Percentiles rank a stretch among this genome's conserved stretches.
These are phyloP conservation scores for Acleris sparsana DNA, from an alignment of 2,888 invertebrate species.

Conservation along the genomic window DNA sequence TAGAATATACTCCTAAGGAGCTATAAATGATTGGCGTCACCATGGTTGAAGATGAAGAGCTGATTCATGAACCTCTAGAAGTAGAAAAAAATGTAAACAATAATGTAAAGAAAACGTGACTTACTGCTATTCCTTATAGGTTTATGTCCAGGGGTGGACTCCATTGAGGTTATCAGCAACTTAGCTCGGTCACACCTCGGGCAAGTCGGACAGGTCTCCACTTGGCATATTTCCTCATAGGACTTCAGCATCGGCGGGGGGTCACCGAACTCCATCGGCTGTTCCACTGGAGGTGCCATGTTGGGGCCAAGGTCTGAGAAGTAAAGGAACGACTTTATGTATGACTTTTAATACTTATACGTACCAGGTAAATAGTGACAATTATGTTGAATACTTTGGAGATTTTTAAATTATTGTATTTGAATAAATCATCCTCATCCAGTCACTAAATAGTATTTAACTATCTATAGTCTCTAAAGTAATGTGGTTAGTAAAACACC, in stretches of 20 bases:
- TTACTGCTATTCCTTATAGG: slow-evolving; percentile 72
- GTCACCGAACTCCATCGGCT: slow-evolving; percentile 72
- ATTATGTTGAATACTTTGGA: too few species aligned
- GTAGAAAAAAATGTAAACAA: too few species aligned
- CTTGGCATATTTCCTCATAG: slow-evolving; percentile 75
- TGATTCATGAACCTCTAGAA: neutral
- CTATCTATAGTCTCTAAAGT: too few species aligned
- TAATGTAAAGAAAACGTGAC: slow-evolving; percentile 37
- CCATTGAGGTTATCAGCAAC: slow-evolving; percentile 74
- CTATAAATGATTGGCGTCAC: too few species aligned
- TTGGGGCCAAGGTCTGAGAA: slow-evolving; percentile 63
- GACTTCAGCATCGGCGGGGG: slow-evolving; percentile 70
- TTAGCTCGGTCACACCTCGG: slow-evolving; percentile 72
- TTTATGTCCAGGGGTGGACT: slow-evolving; percentile 80
- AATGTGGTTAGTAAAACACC: too few species aligned
- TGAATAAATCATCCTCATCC: too few species aligned
- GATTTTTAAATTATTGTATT: too few species aligned
- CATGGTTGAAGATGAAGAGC: neutral
- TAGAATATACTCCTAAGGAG: too few species aligned
- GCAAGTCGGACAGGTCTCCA: slow-evolving; percentile 73
- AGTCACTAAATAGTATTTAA: too few species aligned
- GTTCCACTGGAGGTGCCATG: slow-evolving; percentile 58
- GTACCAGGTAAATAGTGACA: too few species aligned
- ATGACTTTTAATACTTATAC: too few species aligned
- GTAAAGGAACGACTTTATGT: neutral